Evolutionary conservation across 1,140 invertebrate genomes (phyloP).

Genomic region (Myzus persicae): DNA sequence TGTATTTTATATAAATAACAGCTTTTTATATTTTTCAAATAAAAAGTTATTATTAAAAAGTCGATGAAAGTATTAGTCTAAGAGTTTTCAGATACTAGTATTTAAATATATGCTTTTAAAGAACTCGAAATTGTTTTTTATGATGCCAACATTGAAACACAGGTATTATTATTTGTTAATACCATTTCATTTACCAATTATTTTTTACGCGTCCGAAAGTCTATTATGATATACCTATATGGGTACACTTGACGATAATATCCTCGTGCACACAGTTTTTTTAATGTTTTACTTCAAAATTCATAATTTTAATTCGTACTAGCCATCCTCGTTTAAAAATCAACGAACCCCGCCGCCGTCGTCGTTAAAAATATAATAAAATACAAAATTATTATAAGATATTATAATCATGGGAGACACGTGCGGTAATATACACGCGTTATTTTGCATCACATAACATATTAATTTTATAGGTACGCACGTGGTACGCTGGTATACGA

Average conservation of each 20-base stretch:
- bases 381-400: not conserved
- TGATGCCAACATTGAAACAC: not conserved
- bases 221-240: not conserved
- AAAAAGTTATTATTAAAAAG: too few relatives aligned
- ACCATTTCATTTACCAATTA: not conserved
- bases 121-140: too few relatives aligned
- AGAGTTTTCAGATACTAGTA: too few relatives aligned
- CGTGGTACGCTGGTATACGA: not conserved
- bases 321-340: not conserved
- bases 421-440: not conserved
- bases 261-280: not conserved
- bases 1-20: too few relatives aligned
- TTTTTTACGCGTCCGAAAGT: not conserved
- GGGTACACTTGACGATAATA: not conserved
- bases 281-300: not conserved
- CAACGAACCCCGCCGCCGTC: too few relatives aligned
- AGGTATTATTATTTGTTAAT: not conserved
- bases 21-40: too few relatives aligned
- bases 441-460: not conserved
- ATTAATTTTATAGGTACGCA: not conserved
- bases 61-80: too few relatives aligned
- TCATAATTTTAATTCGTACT: not conserved
- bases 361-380: not conserved
- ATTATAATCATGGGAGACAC: not conserved
- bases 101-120: too few relatives aligned